A percentile compares a stretch with the other conserved stretches of the same genome.
phyloP scores from a whole-genome alignment of 2,888 invertebrate genomes.

The Pyrrhia umbra region DNA sequence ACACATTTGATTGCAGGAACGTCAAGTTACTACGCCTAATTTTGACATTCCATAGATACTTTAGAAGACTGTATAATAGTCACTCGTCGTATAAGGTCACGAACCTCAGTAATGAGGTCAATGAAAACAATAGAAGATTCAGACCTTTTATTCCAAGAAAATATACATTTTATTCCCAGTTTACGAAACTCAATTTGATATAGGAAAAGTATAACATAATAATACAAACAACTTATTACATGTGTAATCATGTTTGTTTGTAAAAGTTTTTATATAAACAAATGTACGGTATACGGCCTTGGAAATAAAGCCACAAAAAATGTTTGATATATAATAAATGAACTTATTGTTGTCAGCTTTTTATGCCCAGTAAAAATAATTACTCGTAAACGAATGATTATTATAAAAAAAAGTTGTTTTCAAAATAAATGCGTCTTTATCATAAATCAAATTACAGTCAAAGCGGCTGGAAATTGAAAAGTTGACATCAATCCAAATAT shows the following conservation, averaged over 20 bases:
- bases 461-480: slow-evolving; percentile 45
- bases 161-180: background rate
- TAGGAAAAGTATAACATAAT: background rate
- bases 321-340: slow-evolving; percentile 5
- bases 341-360: slow-evolving; percentile 20
- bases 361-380: slow-evolving; percentile 30
- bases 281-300: background rate
- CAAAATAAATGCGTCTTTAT: slow-evolving; percentile 25
- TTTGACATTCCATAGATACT: background rate
- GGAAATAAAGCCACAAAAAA: slow-evolving; percentile 10
- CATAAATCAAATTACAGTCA: slow-evolving; percentile 54
- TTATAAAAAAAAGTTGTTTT: slow-evolving; percentile 27
- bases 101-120: background rate
- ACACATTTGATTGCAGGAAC: no score
- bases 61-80: background rate
- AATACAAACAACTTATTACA: background rate
- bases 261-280: background rate
- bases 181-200: background rate
- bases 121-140: no score
- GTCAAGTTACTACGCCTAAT: no score
- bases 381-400: slow-evolving; percentile 31
- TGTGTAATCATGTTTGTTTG: background rate
- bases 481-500: slow-evolving; percentile 59
- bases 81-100: background rate
- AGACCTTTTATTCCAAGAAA: background rate